Evolutionary conservation across 2,888 invertebrate genomes (phyloP).

Genomic region (Caenorhabditis plicata): DNA sequence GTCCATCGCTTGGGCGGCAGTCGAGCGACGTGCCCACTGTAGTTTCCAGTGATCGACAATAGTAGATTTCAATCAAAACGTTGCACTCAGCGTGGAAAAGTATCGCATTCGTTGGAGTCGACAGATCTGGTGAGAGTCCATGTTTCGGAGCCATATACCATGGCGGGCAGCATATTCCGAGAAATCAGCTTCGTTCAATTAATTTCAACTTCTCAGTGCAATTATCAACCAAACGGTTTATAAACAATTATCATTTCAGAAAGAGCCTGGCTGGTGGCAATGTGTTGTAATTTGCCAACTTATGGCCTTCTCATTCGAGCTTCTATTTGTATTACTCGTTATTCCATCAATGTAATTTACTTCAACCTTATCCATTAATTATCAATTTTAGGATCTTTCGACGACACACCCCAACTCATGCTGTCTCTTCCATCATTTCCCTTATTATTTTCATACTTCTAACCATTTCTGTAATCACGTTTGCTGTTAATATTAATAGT

Average conservation of each 20-base stretch:
- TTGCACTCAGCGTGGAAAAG: too few species aligned
- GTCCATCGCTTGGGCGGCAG: too few species aligned
- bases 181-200: too few species aligned
- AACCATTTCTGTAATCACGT: slow-evolving; percentile 12
- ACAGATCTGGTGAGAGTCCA: too few species aligned
- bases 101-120: too few species aligned
- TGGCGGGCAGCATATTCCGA: too few species aligned
- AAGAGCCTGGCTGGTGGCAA: slow-evolving; percentile 22
- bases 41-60: too few species aligned
- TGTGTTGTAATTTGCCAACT: slow-evolving; percentile 30
- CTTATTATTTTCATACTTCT: slow-evolving; percentile 24
- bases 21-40: too few species aligned
- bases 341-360: slow-evolving; percentile 23
- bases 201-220: too few species aligned
- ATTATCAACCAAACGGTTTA: too few species aligned
- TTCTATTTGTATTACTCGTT: slow-evolving; percentile 16
- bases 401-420: slow-evolving; percentile 20
- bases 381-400: slow-evolving; percentile 24
- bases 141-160: too few species aligned
- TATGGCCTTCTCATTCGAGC: slow-evolving; percentile 27
- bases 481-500: slow-evolving; percentile 9
- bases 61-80: too few species aligned
- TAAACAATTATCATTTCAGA: slow-evolving; percentile 1
- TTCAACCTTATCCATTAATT: neutral
- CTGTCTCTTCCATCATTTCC: slow-evolving; percentile 11